Evolutionary conservation across 2,113 vertebrate genomes (phyloP), one percentile per base, ranked within the genome.

Genomic region (Ptychochromis oligacanthus): DNA sequence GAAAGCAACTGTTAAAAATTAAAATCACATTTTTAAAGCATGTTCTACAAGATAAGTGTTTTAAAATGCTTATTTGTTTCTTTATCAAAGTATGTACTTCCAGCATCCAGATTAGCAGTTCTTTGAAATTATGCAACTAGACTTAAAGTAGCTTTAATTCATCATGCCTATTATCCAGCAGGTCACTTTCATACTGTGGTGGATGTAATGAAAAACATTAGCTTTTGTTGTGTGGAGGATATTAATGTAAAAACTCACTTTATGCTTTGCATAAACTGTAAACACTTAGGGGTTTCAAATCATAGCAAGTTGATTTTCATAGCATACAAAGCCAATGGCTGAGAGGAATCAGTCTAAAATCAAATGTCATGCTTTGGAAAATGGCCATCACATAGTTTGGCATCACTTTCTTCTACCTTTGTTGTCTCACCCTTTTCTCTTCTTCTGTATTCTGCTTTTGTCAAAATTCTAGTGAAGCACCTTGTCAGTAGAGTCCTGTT

Each of bases 401-500:
- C 56, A 46, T 87, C 72, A 80, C 84, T 84, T 31, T 85, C 80
- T 85, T 91, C 86, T 88, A 89, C 67, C 88, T 82, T 31, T 83
- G 67, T 88, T 89, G 83, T 83, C 84, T 90, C 88, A 89, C 81
- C 81, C 88, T 91, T 79, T 72, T 88, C 84, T 92, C 81, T 87
- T 92, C 77, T 80, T 91, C 87, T 91, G 85, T 75, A 83, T 78
- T 72, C 80, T 88, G 83, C 87, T 89, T 91, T 89, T 89, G 83
- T 90, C 85, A 88, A 89, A 86, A 84, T 79, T 91, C 81, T 87
- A 91, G 80, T 87, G 77, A 89, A 96, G 95, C 95, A 98, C 98
- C 97, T 99, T 99, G 95, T 99, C 98, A 2, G 97, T 96, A 87
- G 97, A 95, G 96, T 99, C 98, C 89, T 98, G 98, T 90, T 97